Conservation (phyloP, 2,888 invertebrate species). For the Euzetes globulus region DNA sequence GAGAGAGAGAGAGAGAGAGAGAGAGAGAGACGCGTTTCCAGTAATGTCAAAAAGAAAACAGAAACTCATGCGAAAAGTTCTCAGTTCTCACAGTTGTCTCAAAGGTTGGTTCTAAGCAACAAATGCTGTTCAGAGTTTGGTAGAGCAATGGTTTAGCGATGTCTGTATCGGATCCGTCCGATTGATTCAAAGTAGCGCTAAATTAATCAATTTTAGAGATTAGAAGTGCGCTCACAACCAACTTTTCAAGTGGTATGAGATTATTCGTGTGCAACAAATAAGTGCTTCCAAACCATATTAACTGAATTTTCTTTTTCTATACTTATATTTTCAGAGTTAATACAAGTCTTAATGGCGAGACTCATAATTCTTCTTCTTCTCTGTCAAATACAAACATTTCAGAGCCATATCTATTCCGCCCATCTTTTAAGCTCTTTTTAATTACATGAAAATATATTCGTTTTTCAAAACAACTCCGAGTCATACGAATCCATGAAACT, state of each 20-base stretch:
- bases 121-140: not conserved
- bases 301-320: not conserved
- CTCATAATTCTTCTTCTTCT: constrained; percentile 9
- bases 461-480: not conserved
- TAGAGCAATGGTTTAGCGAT: not conserved
- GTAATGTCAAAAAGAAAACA: constrained; percentile 14
- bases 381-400: constrained; percentile 13
- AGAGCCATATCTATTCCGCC: constrained; percentile 5
- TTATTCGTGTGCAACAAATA: not conserved
- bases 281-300: not conserved
- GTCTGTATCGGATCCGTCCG: not conserved
- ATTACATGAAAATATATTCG: constrained; percentile 10
- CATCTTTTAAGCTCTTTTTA: constrained; percentile 24
- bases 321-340: not conserved
- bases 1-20: constrained; percentile 33
- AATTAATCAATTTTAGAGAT: not conserved
- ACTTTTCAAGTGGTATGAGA: not conserved
- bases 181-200: not conserved
- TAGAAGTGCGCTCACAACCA: not conserved
- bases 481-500: not conserved
- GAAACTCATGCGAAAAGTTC: constrained; percentile 13
- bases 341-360: constrained; percentile 4
- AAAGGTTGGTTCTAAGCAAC: not conserved
- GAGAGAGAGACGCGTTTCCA: constrained; percentile 3
- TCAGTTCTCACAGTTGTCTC: constrained; percentile 21